Conservation (phyloP, 2,113 vertebrate genomes). For the Ptychochromis oligacanthus region DNA sequence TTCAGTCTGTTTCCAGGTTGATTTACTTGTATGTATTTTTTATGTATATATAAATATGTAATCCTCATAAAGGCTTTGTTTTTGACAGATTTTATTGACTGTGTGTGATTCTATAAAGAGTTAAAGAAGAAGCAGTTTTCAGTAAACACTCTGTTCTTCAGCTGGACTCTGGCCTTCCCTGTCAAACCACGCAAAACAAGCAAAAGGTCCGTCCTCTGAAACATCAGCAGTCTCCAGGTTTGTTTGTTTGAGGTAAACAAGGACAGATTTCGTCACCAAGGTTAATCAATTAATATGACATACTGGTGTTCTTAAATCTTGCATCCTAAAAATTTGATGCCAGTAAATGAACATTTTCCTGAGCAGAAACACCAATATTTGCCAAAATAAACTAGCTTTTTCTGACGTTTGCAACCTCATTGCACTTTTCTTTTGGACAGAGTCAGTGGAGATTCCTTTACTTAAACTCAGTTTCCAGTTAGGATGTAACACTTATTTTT, state of each 20-base stretch:
- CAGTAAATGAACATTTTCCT: background rate
- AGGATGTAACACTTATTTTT: no score
- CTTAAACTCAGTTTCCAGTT: no score
- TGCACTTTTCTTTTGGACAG: no score
- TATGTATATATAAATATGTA: no score
- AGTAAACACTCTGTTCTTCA: background rate
- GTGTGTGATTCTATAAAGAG: background rate
- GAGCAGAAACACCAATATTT: background rate
- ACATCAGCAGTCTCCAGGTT: background rate
- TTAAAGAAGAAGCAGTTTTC: background rate
- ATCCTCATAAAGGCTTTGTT: no score
- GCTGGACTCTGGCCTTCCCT: conserved; percentile 28
- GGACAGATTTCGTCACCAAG: background rate
- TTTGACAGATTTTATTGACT: no score
- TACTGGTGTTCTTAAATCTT: no score
- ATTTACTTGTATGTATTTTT: background rate
- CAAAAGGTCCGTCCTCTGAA: conserved; percentile 2
- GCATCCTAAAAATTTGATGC: no score
- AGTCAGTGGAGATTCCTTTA: background rate
- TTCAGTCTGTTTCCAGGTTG: background rate
- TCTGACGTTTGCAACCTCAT: no score
- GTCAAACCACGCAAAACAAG: conserved; percentile 20
- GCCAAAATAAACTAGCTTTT: no score
- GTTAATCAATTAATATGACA: background rate
- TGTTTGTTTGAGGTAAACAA: conserved; percentile 35